Base-by-base conservation (phyloP, 2,797 vertebrate genomes). In the Pterois miles region DNA sequence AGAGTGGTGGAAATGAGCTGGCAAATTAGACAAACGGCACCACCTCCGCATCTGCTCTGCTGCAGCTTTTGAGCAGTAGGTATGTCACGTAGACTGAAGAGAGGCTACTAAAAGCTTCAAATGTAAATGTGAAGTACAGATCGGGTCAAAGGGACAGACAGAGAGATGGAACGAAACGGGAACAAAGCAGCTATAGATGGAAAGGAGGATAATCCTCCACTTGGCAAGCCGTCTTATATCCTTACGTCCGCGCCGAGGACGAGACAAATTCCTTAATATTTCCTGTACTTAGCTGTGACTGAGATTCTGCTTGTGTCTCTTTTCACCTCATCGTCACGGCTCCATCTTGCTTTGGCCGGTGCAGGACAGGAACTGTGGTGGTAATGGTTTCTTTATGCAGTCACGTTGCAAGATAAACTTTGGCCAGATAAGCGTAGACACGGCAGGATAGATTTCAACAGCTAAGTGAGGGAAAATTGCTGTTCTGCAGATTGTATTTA, bases 321-420 rank as follows among this genome's bases (percentile, higher is more conserved):
- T 56, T 18, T 76, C 81, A 65, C 72, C 82, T 86, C 75, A 54
- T 71, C 67, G 23, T 74, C 74, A 27, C 54, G 36, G 40, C 11
- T 71, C 52, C 27, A 33, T 76, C 65, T 81, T 34, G 57, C 68
- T 79, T 54, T 34, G 33, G n/a, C 18, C 9, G 48, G 4, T 54
- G 57, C 75, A 74, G 82, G 46, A 89, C 77, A 87, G 74, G 83
- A 89, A 85, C 65, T 62, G 75, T 40, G 27, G 62, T 7, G 40
- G 60, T 88, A 81, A 91, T 80, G 59, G 68, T 79, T 83, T 87
- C 65, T 86, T 83, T 84, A 81, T 58, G 83, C 84, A 89, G 69
- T 33, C 79, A 9, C 74, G 74, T 33, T 48, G 73, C 68, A 83
- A 74, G 71, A 92, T 89, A 89, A 89, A 92, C 86, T 68, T 59